phyloP scores from a whole-genome alignment of 2,888 invertebrate genomes.

The Micropterix aruncella region DNA sequence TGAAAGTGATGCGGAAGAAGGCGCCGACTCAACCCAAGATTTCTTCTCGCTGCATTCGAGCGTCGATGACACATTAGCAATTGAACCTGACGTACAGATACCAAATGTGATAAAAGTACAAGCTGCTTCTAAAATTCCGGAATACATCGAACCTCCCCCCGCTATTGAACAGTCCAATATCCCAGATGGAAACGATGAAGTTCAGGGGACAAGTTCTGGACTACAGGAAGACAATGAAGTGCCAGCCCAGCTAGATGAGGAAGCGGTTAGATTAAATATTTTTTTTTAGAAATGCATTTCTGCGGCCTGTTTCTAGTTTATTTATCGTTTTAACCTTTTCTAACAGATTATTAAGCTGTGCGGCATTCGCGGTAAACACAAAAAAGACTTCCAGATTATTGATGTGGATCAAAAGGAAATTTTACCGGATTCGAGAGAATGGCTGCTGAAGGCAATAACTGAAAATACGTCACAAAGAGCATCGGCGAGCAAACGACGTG shows the following conservation, averaged over 20 bases:
- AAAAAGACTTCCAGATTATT: constrained; percentile 59
- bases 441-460: constrained; percentile 67
- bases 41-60: constrained; percentile 9
- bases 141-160: neutral
- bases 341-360: constrained; percentile 49
- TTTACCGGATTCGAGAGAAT: constrained; percentile 63
- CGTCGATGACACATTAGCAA: neutral
- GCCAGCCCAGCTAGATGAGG: constrained; percentile 20
- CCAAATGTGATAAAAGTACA: too few relatives aligned
- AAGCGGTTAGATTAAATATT: constrained; percentile 20
- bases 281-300: constrained; percentile 10
- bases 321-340: constrained; percentile 11
- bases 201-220: neutral
- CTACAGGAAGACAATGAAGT: neutral
- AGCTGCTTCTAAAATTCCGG: neutral
- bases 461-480: constrained; percentile 46
- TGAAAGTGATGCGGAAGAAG: constrained; percentile 22
- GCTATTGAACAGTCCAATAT: neutral
- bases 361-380: constrained; percentile 48
- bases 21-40: constrained; percentile 22
- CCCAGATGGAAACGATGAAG: neutral
- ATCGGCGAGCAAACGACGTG: constrained; percentile 39
- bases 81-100: neutral
- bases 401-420: constrained; percentile 74
- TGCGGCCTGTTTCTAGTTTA: constrained; percentile 18